Evolutionary conservation across 1,140 invertebrate species (phyloP).

Genomic region (Papilio aristodemus): DNA sequence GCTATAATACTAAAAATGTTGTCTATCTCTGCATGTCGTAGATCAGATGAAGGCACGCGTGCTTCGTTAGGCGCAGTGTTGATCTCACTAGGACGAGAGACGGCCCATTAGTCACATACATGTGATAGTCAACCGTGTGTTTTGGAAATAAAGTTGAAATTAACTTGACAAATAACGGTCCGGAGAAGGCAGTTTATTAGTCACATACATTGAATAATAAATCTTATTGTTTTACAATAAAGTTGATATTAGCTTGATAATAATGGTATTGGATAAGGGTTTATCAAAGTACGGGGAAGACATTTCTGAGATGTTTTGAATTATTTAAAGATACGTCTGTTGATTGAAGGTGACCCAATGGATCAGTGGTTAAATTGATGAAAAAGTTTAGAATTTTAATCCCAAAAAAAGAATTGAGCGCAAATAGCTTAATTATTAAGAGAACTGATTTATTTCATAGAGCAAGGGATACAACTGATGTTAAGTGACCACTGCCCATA

Average conservation of each 20-base stretch:
- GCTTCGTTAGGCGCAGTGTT: conserved; percentile 42
- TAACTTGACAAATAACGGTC: neutral
- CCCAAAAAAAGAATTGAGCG: too few relatives aligned
- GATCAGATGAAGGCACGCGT: conserved; percentile 46
- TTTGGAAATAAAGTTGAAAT: conserved; percentile 29
- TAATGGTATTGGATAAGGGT: neutral
- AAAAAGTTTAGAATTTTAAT: neutral
- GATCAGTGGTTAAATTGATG: neutral
- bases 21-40: conserved; percentile 33
- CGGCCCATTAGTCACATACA: neutral
- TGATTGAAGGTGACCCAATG: neutral
- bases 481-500: too few relatives aligned
- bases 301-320: neutral
- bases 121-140: neutral
- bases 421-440: too few relatives aligned
- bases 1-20: conserved; percentile 34
- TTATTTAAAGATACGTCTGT: neutral
- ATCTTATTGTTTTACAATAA: conserved; percentile 5
- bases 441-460: too few relatives aligned
- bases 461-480: too few relatives aligned
- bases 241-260: conserved; percentile 17
- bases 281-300: neutral
- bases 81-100: conserved; percentile 31
- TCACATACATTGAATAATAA: neutral
- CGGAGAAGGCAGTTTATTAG: conserved; percentile 34